phyloP scores from a whole-genome alignment of 2,113 vertebrate genomes.

The Nyctibius bracteatus region DNA sequence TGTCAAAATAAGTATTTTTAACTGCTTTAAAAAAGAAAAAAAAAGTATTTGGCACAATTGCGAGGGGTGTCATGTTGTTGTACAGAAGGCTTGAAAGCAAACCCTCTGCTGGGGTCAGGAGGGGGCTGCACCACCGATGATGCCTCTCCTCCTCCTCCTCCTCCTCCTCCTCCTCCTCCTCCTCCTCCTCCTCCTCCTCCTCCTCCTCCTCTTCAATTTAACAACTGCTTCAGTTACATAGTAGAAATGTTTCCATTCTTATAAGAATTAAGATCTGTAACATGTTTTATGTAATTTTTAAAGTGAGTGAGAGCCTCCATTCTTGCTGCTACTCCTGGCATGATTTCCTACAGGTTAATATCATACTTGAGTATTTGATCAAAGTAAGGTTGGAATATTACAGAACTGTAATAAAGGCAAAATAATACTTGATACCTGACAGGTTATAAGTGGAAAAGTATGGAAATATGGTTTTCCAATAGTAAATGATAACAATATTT shows the following conservation, averaged over 20 bases:
- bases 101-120: not conserved
- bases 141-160: not conserved
- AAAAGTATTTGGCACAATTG: not conserved
- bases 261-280: no score
- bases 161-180: no score
- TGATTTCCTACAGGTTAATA: no score
- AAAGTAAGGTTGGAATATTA: no score
- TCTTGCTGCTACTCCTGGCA: no score
- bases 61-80: fast-evolving
- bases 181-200: no score
- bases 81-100: not conserved
- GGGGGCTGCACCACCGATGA: not conserved
- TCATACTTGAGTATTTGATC: no score
- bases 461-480: not conserved
- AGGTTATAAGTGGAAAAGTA: not conserved
- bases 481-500: not conserved
- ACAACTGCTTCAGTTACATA: not conserved
- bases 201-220: no score
- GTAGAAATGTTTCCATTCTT: not conserved
- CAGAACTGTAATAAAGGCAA: no score
- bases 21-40: not conserved
- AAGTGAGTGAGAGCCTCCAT: no score
- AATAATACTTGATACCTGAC: no score
- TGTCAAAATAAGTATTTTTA: not conserved
- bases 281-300: no score